Percentiles rank a stretch among this genome's conserved stretches.
These are phyloP conservation scores for Dolichomitus sp. DNA, from an alignment of 2,888 invertebrate genomes.

Conservation along the genomic window DNA sequence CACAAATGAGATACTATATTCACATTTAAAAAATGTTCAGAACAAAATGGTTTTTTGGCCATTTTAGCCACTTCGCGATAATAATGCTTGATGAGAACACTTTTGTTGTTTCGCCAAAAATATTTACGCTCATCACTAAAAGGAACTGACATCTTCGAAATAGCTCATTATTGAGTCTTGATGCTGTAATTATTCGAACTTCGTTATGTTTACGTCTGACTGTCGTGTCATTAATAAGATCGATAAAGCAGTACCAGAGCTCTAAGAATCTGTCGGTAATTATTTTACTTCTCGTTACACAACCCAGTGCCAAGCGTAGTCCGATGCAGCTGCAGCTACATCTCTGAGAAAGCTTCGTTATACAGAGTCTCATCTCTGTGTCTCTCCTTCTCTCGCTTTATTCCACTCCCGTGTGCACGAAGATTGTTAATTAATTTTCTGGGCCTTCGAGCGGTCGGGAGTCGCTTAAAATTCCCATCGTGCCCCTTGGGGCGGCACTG, in stretches of 20 bases:
- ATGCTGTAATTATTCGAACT: neutral
- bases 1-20: too few relatives aligned
- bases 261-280: constrained; percentile 55
- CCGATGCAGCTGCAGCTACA: constrained; percentile 33
- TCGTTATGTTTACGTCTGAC: constrained; percentile 8
- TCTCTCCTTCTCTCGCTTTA: neutral
- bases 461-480: constrained; percentile 49
- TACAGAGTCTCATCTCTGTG: constrained; percentile 15
- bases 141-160: neutral
- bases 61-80: neutral
- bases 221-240: constrained; percentile 43
- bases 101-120: neutral
- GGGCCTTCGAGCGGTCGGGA: constrained; percentile 27
- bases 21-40: too few relatives aligned
- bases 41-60: too few relatives aligned
- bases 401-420: constrained; percentile 15
- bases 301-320: neutral
- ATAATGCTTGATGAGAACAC: neutral
- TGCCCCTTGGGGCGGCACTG: constrained; percentile 8
- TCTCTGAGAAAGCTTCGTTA: constrained; percentile 49
- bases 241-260: constrained; percentile 26
- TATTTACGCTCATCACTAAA: neutral
- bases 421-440: constrained; percentile 64
- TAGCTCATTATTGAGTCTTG: neutral
- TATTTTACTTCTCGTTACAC: constrained; percentile 61